Base-by-base conservation (phyloP, 2,797 vertebrate species). In the Pelodytes ibericus region DNA sequence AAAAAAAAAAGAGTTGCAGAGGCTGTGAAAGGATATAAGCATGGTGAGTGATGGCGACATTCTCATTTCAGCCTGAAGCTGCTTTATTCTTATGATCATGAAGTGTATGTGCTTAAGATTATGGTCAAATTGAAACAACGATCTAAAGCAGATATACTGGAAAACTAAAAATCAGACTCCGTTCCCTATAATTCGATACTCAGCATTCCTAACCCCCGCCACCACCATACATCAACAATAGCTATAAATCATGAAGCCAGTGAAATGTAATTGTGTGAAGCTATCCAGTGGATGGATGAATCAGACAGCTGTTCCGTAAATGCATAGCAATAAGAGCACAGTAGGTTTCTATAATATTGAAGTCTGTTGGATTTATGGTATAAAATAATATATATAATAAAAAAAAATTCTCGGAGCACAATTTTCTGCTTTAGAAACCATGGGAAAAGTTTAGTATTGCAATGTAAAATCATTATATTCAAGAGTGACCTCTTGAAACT, bases 51-150 rank as follows among this genome's bases (percentile, higher is more conserved):
- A 41, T 9, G 7, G 60, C 31, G 31, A n/a, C 30, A 44, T 25
- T 47, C 18, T 31, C 41, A 47, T 72, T 26, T 20, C 26, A 61
- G 59, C 41, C 20, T 63, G 60, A 53, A 64, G 30, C 30, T 64
- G 64, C 31, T 58, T 65, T n/a, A 58, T 25, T 65, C 15, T 29
- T n/a, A 66, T 56, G 61, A 30, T 74, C 25, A 74, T 51, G 33
- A 25, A 57, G 33, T 59, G 9, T 26, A 65, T 63, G 51, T 3
- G 22, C 27, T 60, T 65, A 25, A 25, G 25, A 24, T 57, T 64
- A 39, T 10, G 13, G 33, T n/a, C 4, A 30, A 22, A 44, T 20
- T 18, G 72, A n/a, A 74, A 58, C 22, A 30, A 20, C n/a, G 58
- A 64, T 33, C 13, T 4, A 25, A 30, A n/a, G n/a, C 27, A 39